Evolutionary conservation across 2,888 invertebrate species (phyloP), one percentile per base, ranked within the genome.

Genomic region (Tiliacea aurago): DNA sequence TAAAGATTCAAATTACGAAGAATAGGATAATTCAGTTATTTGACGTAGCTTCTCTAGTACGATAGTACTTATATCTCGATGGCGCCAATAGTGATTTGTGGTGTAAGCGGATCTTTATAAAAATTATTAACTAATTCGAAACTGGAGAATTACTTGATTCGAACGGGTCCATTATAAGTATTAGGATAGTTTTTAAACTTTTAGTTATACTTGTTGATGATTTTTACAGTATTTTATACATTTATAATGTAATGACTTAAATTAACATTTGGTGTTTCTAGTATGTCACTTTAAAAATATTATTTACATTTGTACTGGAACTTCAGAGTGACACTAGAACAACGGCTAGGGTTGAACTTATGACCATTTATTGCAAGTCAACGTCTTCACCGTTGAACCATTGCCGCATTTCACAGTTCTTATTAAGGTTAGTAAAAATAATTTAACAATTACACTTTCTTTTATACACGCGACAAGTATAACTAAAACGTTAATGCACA

Each of bases 191-290:
- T 51, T 53, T 4, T 4, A 3, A 43, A 63, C 6, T 11, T 69
- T 69, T 58, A 78, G 66, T 73, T 81, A 81, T 53, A 83, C 84
- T 83, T 81, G 74, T 41, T 37, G 20, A n/a, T n/a, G n/a, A 18
- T 28, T 73, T 79, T 43, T 33, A 80, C 37, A 78, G 33, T 70
- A 70, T 23, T 20, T 47, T n/a, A 70, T 62, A 79, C 61, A 75
- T 56, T 80, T 43, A 45, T 45, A 62, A 65, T 53, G 33, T 72
- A 33, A 43, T 43, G 13, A 61, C 79, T 76, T 20, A 74, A 70
- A 70, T 64, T 74, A 70, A 61, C 75, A 83, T 81, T 81, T 81
- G 81, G 81, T 76, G 58, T 75, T 28, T 45, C 70, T 83, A 83
- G 55, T 63, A 71, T 76, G 55, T 55, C 45, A 81, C 56, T 49